These are phyloP conservation scores for Aurelia aurita DNA, from an alignment of 30 jellyfish, hydroid and myxozoan genomes.

Conservation along the genomic window DNA sequence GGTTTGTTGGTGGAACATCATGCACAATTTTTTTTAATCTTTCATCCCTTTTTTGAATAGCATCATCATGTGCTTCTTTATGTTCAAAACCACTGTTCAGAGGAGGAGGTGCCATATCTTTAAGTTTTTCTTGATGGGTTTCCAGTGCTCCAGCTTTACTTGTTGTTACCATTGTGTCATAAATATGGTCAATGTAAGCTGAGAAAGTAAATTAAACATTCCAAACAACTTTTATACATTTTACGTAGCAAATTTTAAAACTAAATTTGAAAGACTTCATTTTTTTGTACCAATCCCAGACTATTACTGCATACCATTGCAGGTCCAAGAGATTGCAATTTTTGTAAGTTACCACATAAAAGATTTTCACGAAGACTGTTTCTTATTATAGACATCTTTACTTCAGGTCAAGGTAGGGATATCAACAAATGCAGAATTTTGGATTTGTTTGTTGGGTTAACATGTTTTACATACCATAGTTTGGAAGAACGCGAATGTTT, in stretches of 20 bases:
- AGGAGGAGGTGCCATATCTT: constrained; percentile 9
- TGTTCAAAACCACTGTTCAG: background rate
- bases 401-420: background rate
- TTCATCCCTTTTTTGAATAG: constrained; percentile 3
- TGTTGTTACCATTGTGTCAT: constrained; percentile 8
- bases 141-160: constrained; percentile 4
- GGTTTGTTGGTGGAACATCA: no score
- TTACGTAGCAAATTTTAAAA: background rate
- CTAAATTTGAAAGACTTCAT: background rate
- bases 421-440: background rate
- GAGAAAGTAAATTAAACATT: background rate
- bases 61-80: background rate
- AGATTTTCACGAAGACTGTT: no score
- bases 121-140: background rate
- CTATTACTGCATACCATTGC: no score
- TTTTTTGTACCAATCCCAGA: no score
- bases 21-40: background rate
- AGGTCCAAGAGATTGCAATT: no score
- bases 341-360: no score
- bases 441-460: background rate
- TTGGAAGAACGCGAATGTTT: constrained; percentile 10
- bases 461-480: constrained; percentile 7
- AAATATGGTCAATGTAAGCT: background rate
- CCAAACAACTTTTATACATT: background rate
- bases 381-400: no score